A percentile compares a stretch with the other conserved stretches of the same genome.
Evolutionary conservation across 2,113 vertebrate genomes (phyloP).

Genomic region (Cranoglanis bouderius): DNA sequence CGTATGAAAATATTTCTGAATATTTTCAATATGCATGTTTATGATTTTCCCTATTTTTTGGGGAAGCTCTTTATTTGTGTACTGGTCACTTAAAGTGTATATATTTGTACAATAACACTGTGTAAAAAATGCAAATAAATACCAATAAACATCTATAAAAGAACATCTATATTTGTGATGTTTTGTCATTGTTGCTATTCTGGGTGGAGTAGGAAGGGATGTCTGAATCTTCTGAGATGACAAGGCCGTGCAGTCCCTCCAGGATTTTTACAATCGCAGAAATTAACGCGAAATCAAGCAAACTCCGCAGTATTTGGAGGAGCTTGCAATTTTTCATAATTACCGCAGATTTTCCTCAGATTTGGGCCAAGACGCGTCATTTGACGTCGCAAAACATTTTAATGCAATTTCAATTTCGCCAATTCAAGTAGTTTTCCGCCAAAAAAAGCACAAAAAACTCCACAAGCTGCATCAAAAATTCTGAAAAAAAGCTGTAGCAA

Average conservation of each 20-base stretch:
- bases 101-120: conserved; percentile 70
- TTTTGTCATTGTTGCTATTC: not conserved
- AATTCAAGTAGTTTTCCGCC: too few species aligned
- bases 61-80: conserved; percentile 65
- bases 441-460: too few species aligned
- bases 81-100: conserved; percentile 60
- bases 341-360: too few species aligned
- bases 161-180: not conserved
- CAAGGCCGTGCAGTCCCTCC: not conserved
- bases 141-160: conserved; percentile 64
- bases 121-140: conserved; percentile 64
- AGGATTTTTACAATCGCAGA: too few species aligned
- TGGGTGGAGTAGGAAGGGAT: not conserved
- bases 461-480: too few species aligned
- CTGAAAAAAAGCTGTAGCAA: too few species aligned
- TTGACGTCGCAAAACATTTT: too few species aligned
- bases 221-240: not conserved
- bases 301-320: too few species aligned
- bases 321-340: too few species aligned
- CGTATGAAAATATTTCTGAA: conserved; percentile 70
- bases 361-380: too few species aligned
- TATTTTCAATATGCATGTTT: conserved; percentile 70
- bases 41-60: conserved; percentile 72
- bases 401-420: too few species aligned
- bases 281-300: too few species aligned